These are phyloP conservation scores for Lasioglossum baleicum DNA, from an alignment of 1,140 invertebrate species.

Conservation along the genomic window DNA sequence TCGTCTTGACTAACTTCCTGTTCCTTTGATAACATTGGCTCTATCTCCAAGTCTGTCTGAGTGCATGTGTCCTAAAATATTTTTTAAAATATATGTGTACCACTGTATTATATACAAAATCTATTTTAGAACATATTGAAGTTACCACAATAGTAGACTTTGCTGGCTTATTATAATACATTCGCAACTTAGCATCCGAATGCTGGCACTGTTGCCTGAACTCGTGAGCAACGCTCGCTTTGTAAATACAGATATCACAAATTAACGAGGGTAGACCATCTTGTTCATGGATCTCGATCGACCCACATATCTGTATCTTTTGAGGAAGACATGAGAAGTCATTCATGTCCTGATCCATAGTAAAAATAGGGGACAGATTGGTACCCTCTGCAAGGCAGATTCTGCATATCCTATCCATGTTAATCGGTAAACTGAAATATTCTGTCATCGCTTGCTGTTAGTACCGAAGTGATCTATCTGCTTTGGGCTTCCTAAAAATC, in stretches of 20 bases:
- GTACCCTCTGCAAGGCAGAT: conserved; percentile 74
- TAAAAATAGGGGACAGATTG: conserved; percentile 74
- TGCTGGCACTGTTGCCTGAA: conserved; percentile 77
- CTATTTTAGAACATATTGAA: conserved; percentile 8
- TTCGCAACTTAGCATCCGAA: conserved; percentile 72
- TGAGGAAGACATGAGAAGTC: conserved; percentile 66
- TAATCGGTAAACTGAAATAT: conserved; percentile 71
- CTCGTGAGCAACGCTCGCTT: conserved; percentile 75
- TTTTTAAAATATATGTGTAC: not conserved
- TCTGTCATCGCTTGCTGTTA: conserved; percentile 62
- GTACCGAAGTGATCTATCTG: not conserved
- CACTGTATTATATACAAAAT: not conserved
- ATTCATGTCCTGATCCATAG: conserved; percentile 62
- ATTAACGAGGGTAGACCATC: conserved; percentile 77
- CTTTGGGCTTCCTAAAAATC: conserved; percentile 40
- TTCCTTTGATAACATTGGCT: conserved; percentile 65
- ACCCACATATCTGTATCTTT: conserved; percentile 76
- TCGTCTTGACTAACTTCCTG: conserved; percentile 55
- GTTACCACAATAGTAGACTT: conserved; percentile 69
- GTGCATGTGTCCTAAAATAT: conserved; percentile 72
- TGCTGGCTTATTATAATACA: conserved; percentile 75
- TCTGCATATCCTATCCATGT: conserved; percentile 75
- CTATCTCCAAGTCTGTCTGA: conserved; percentile 72
- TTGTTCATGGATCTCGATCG: conserved; percentile 74
- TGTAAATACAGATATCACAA: conserved; percentile 75